Evolutionary conservation across 2,888 invertebrate species (phyloP), one percentile per base, ranked within the genome.

Genomic region (Lycia hirtaria): DNA sequence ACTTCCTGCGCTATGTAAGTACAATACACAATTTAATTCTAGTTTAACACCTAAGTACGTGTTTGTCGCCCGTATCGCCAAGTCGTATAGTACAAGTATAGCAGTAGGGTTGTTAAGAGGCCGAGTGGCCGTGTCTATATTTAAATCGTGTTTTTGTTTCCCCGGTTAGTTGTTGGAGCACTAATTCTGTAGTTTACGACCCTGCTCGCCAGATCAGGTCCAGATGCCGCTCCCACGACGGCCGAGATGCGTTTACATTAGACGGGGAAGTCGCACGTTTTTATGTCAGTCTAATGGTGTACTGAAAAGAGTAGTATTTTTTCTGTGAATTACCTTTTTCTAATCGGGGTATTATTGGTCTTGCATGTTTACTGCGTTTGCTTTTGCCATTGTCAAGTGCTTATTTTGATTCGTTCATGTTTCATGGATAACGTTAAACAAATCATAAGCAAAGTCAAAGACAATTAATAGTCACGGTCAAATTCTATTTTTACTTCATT

Each of bases 161-260:
- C 77, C 78, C 78, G 75, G 81, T 82, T 80, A 79, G 80, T 78
- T 72, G 68, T 78, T 75, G 76, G 77, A 79, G 83, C 76, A 83
- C 88, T 88, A 88, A 90, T 87, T 88, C 81, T 73, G 85, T 80
- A 79, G 84, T 91, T 91, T 88, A 91, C 87, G 91, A 88, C 80
- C 75, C 61, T 65, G 73, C 63, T 69, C 73, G 80, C 80, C 84
- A 81, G 84, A 81, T 75, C 81, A 75, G 72, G 71, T 72, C 84
- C 87, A 87, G 86, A 88, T 86, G 84, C 81, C 81, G 77, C 82
- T 87, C 88, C 88, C 88, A 88, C 88, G 87, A 85, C 78, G 69
- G 64, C 54, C 63, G 70, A 70, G 76, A 78, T 78, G 78, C 78
- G 79, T 85, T 76, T 78, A 76, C 67, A 82, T 70, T 70, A 40